A percentile compares a stretch with the other conserved stretches of the same genome.
Evolutionary conservation across 2,113 vertebrate species (phyloP).

Genomic region (Nerophis ophidion): DNA sequence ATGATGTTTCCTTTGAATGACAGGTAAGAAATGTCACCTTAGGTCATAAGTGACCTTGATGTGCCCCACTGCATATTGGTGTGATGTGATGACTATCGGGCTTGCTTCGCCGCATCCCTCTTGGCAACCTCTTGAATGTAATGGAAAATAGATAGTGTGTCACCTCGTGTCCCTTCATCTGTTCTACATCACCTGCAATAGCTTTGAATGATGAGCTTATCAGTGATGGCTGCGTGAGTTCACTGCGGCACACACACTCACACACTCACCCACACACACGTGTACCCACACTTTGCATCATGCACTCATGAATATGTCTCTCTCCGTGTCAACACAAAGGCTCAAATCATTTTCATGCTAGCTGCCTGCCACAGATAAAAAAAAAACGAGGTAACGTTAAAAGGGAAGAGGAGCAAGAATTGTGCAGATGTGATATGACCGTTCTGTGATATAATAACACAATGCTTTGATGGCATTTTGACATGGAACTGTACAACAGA

Average conservation of each 20-base stretch:
- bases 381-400: slow-evolving; percentile 28
- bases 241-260: neutral
- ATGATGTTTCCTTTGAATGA: neutral
- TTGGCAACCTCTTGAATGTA: slow-evolving; percentile 47
- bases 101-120: slow-evolving; percentile 15
- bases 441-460: neutral
- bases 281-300: neutral
- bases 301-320: slow-evolving; percentile 5
- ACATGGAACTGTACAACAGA: no score
- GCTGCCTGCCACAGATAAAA: slow-evolving; percentile 29
- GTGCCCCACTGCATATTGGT: slow-evolving; percentile 25
- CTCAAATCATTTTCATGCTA: slow-evolving; percentile 12
- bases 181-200: slow-evolving; percentile 56
- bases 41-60: slow-evolving; percentile 25
- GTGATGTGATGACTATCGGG: slow-evolving; percentile 42
- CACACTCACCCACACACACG: neutral
- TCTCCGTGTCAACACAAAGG: slow-evolving; percentile 5
- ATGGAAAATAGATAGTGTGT: slow-evolving; percentile 48
- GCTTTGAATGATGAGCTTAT: slow-evolving; percentile 56
- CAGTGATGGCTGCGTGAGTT: slow-evolving; percentile 25
- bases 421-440: slow-evolving; percentile 27
- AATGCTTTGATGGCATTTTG: no score
- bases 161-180: slow-evolving; percentile 50
- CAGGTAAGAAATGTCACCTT: slow-evolving; percentile 1
- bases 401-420: slow-evolving; percentile 6